Conservation (phyloP, 1,140 invertebrate species). For the Pissodes strobi region DNA sequence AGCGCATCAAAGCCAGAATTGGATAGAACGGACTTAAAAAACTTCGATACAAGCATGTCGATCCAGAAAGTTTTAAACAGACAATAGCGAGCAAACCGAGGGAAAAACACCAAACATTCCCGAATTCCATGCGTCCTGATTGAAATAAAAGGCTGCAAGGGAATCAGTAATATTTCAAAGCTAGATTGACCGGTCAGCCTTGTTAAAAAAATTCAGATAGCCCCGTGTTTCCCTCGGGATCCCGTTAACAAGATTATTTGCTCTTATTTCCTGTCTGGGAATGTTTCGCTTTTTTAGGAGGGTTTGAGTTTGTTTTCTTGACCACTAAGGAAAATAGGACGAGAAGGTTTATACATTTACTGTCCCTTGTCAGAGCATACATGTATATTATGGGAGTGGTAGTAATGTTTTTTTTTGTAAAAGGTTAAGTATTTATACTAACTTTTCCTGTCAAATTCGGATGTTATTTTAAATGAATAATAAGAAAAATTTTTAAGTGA, state of each 20-base stretch:
- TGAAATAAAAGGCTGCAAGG: conserved; percentile 27
- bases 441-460: background rate
- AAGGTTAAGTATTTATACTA: background rate
- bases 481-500: too few species aligned
- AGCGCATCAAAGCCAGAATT: too few species aligned
- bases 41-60: too few species aligned
- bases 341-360: background rate
- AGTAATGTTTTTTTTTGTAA: too few species aligned
- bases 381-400: too few species aligned
- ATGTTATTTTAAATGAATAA: background rate
- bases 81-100: too few species aligned
- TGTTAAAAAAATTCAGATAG: conserved; percentile 29
- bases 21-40: too few species aligned
- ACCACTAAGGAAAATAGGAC: conserved; percentile 6
- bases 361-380: too few species aligned
- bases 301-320: conserved; percentile 13
- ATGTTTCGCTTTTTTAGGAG: conserved; percentile 10
- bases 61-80: too few species aligned
- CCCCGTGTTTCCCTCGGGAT: conserved; percentile 16
- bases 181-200: conserved; percentile 24
- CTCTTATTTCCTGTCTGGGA: conserved; percentile 23
- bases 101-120: conserved; percentile 9
- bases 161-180: conserved; percentile 30
- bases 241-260: conserved; percentile 30
- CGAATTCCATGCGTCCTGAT: conserved; percentile 15